phyloP scores from a whole-genome alignment of 2,797 vertebrate species.

The Chelidonichthys spinosus region DNA sequence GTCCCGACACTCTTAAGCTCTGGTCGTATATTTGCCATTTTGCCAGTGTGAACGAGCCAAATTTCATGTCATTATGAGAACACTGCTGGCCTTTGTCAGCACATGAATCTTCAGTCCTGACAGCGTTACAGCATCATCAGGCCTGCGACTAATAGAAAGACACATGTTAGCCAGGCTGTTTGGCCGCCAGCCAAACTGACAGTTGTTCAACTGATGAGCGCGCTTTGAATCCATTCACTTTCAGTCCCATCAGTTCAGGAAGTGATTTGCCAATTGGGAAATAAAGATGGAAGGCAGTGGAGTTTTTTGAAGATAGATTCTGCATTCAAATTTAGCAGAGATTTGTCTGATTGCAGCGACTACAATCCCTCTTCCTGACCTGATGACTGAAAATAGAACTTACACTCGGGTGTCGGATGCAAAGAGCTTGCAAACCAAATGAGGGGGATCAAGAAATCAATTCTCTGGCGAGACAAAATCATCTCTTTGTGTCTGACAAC shows the following conservation, averaged over 20 bases:
- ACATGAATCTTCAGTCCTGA: constrained; percentile 62
- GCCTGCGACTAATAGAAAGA: constrained; percentile 52
- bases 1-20: neutral
- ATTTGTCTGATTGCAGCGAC: neutral
- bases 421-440: constrained; percentile 57
- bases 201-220: constrained; percentile 28
- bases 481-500: constrained; percentile 56
- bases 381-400: constrained; percentile 42
- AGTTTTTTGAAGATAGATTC: neutral
- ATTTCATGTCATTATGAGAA: constrained; percentile 15
- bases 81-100: constrained; percentile 45
- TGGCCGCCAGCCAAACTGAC: constrained; percentile 50
- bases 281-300: neutral
- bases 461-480: constrained; percentile 25
- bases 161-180: constrained; percentile 55
- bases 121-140: constrained; percentile 57
- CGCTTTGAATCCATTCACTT: constrained; percentile 49
- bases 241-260: constrained; percentile 58
- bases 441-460: constrained; percentile 37
- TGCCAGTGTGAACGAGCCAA: constrained; percentile 2
- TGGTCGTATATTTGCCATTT: constrained; percentile 15
- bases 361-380: constrained; percentile 41
- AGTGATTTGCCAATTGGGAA: constrained; percentile 12
- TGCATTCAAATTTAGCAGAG: neutral
- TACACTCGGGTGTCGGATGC: constrained; percentile 34